Evolutionary conservation across 2,797 vertebrate species (phyloP).

Genomic region (Streptopelia turtur): DNA sequence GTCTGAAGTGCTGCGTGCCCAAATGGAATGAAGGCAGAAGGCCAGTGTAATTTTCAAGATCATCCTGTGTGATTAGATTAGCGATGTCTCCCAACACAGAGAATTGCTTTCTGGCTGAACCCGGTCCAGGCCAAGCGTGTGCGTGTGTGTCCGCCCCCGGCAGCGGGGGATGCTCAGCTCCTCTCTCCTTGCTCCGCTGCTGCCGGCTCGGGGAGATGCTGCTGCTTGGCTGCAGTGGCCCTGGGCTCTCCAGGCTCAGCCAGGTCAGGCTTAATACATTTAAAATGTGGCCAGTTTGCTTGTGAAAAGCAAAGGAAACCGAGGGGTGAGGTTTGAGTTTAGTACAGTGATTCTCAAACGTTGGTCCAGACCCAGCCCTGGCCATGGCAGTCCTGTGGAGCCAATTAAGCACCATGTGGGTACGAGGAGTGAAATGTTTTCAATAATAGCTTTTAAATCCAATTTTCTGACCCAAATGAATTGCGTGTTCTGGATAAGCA

Average conservation of each 20-base stretch:
- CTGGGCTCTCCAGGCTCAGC: not conserved
- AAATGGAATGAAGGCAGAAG: not conserved
- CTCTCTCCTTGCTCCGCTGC: not conserved
- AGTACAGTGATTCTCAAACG: rapidly evolving
- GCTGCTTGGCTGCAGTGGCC: rapidly evolving
- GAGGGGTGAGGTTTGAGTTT: not conserved
- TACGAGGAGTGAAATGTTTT: not conserved
- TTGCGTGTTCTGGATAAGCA: not conserved
- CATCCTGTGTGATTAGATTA: conserved; percentile 42
- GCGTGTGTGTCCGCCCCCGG: rapidly evolving
- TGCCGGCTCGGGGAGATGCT: not conserved
- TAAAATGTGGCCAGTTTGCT: not conserved
- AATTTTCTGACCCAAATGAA: not conserved
- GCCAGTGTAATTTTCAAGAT: not conserved
- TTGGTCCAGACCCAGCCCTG: not conserved
- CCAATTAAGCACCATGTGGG: rapidly evolving
- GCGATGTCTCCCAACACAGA: not conserved
- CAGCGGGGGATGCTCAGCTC: rapidly evolving
- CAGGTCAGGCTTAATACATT: not conserved
- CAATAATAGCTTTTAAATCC: not conserved
- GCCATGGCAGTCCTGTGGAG: rapidly evolving
- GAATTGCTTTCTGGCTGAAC: conserved; percentile 9
- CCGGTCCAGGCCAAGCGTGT: rapidly evolving
- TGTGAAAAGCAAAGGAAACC: not conserved
- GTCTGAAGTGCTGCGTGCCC: not conserved